Conservation (phyloP, 2,113 vertebrate genomes). For the Pampusana beccarii region DNA sequence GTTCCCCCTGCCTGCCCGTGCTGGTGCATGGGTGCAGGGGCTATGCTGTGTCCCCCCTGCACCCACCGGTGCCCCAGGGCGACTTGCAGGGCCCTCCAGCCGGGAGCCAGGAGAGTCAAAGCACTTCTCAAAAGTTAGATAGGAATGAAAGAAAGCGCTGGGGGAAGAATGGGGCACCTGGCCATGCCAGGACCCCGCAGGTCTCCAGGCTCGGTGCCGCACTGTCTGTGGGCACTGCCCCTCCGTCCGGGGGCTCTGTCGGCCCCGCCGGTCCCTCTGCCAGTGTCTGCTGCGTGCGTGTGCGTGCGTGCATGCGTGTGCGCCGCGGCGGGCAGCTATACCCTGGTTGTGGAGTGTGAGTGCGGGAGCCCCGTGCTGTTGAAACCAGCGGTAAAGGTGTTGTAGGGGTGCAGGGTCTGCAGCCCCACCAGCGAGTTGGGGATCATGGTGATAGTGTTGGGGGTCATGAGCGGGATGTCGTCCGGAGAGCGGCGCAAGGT, state of each 20-base stretch:
- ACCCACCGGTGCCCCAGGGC: not conserved
- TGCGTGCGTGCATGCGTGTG: conserved; percentile 59
- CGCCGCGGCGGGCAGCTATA: conserved; percentile 84
- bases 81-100: not conserved
- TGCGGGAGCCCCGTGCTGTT: conserved; percentile 97
- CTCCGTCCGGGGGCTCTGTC: not conserved
- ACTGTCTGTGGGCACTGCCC: not conserved
- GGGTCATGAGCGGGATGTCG: conserved; percentile 98
- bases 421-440: conserved; percentile 98
- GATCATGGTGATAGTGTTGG: conserved; percentile 99
- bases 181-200: not conserved
- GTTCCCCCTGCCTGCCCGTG: not conserved
- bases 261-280: conserved; percentile 34
- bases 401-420: conserved; percentile 97
- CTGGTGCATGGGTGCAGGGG: not conserved
- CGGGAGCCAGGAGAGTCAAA: conserved; percentile 20
- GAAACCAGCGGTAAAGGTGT: conserved; percentile 96
- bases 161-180: not conserved
- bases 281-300: conserved; percentile 58
- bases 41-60: not conserved
- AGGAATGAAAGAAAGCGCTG: conserved; percentile 6
- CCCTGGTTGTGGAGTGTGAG: conserved; percentile 98
- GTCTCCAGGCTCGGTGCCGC: not conserved
- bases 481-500: conserved; percentile 95
- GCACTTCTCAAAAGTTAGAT: conserved; percentile 53